Conservation (phyloP, 2,113 vertebrate species). For the Clarias magur region DNA sequence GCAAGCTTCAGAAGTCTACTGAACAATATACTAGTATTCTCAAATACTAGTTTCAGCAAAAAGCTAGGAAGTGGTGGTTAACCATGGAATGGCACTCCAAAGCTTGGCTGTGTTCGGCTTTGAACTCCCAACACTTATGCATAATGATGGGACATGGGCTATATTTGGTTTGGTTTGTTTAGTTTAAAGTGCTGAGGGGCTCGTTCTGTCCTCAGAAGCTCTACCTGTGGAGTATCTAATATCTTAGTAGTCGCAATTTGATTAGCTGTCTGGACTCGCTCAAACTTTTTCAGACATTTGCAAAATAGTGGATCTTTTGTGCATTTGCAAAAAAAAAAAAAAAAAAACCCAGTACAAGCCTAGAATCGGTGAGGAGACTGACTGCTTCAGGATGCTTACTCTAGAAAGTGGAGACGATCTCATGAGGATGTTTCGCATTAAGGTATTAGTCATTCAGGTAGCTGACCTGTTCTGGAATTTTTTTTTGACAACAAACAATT, state of each 20-base stretch:
- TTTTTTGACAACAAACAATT: background rate
- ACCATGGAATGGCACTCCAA: background rate
- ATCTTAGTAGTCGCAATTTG: background rate
- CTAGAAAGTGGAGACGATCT: background rate
- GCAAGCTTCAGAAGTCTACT: background rate
- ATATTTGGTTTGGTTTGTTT: background rate
- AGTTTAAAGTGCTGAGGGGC: background rate
- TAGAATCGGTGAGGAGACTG: background rate
- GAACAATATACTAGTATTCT: background rate
- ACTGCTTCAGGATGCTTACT: background rate
- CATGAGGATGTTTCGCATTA: background rate
- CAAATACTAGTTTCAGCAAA: background rate
- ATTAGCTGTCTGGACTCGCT: background rate
- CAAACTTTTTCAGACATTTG: background rate
- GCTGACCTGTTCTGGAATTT: background rate
- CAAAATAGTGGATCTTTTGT: background rate
- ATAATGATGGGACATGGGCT: background rate
- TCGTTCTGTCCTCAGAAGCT: background rate
- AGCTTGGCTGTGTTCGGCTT: background rate
- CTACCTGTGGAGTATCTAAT: background rate
- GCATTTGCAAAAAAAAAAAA: background rate
- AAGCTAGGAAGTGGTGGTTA: background rate
- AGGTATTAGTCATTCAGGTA: background rate
- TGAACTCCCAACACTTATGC: background rate
- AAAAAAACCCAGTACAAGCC: background rate